phyloP scores from a whole-genome alignment of 2,888 invertebrate genomes.

The Alentia gelatinosa region DNA sequence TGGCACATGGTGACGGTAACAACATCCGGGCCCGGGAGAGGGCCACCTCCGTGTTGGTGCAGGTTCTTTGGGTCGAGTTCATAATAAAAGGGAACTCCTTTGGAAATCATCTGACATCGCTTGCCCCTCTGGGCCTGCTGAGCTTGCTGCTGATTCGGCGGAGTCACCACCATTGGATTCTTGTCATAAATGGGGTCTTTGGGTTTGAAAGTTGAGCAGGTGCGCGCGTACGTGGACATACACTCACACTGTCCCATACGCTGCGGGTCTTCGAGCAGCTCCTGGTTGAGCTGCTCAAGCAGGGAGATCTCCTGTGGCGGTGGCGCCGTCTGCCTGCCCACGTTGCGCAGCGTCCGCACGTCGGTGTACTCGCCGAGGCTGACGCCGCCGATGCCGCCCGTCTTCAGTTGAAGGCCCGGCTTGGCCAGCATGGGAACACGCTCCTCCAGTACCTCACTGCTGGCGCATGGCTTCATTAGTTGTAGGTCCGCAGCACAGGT shows the following conservation, averaged over 20 bases:
- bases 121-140: background rate
- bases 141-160: background rate
- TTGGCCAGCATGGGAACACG: conserved; percentile 54
- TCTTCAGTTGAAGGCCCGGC: conserved; percentile 33
- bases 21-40: conserved; percentile 48
- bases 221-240: conserved; percentile 43
- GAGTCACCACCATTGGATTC: background rate
- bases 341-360: background rate
- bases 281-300: conserved; percentile 27
- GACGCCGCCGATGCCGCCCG: conserved; percentile 7
- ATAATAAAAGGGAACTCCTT: conserved; percentile 45
- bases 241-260: conserved; percentile 43
- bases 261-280: conserved; percentile 1
- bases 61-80: conserved; percentile 52
- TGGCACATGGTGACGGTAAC: conserved; percentile 43
- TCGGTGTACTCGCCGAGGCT: conserved; percentile 54
- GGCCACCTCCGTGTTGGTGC: background rate
- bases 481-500: conserved; percentile 42
- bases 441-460: conserved; percentile 54
- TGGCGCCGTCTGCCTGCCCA: background rate
- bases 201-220: conserved; percentile 34
- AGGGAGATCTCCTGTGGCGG: conserved; percentile 7
- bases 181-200: conserved; percentile 54
- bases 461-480: conserved; percentile 47
- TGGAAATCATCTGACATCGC: conserved; percentile 35